phyloP scores from a whole-genome alignment of 2,888 invertebrate species.

The Stegophylla sp. region DNA sequence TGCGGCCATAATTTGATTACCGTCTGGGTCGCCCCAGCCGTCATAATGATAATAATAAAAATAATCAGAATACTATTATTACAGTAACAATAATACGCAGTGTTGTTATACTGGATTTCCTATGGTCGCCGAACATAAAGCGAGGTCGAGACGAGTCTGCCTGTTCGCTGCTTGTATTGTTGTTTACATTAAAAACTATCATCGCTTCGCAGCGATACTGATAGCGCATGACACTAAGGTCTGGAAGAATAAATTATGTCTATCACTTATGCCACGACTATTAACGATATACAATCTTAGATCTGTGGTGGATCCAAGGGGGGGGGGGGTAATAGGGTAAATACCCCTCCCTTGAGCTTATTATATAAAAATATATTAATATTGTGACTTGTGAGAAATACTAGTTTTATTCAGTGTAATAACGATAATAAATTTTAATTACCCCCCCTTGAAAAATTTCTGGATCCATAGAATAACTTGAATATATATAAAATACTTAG shows the following conservation, averaged over 20 bases:
- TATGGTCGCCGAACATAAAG: conserved; percentile 41
- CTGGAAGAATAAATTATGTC: not conserved
- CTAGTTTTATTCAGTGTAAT: too few species aligned
- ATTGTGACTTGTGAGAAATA: too few species aligned
- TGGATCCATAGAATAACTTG: too few species aligned
- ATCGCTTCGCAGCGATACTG: not conserved
- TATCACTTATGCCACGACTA: not conserved
- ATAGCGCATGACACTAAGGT: not conserved
- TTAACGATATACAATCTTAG: too few species aligned
- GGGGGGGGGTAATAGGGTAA: too few species aligned
- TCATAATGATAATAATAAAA: conserved; percentile 27
- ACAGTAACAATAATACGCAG: not conserved
- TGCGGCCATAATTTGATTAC: not conserved
- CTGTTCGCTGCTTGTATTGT: not conserved
- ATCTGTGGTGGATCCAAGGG: too few species aligned
- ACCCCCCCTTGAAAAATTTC: too few species aligned
- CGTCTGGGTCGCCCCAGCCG: conserved; percentile 10
- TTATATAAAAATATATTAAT: too few species aligned
- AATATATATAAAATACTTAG: too few species aligned
- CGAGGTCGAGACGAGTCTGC: conserved; percentile 10
- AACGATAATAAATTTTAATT: too few species aligned
- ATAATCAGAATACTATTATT: not conserved
- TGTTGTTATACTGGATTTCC: conserved; percentile 25
- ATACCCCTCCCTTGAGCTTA: too few species aligned
- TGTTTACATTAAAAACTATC: not conserved